phyloP scores from a whole-genome alignment of 2,113 vertebrate genomes.

The Recurvirostra avosetta region DNA sequence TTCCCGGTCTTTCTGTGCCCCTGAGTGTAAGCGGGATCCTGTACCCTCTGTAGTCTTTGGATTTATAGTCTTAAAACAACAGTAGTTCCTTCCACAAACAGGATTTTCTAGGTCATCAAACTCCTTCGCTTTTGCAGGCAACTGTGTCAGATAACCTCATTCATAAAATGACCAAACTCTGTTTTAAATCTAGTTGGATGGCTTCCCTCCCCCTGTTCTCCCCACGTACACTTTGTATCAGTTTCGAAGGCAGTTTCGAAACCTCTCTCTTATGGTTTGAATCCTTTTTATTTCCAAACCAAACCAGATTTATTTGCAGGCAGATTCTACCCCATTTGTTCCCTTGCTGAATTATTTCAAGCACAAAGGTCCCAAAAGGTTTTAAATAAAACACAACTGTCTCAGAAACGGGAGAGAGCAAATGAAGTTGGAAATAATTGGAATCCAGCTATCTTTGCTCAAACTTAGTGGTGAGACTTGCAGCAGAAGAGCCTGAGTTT shows the following conservation, averaged over 20 bases:
- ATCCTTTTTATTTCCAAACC: not conserved
- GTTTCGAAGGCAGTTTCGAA: not conserved
- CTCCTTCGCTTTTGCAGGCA: not conserved
- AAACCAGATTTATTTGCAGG: not conserved
- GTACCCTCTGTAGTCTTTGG: not conserved
- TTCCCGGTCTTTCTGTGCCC: not conserved
- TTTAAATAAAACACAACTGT: not conserved
- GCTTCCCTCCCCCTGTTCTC: not conserved
- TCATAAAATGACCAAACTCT: slow-evolving; percentile 41
- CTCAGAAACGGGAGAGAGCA: not conserved
- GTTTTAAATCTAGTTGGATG: not conserved
- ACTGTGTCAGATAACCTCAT: slow-evolving; percentile 6
- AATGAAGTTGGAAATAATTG: not conserved
- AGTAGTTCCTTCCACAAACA: not conserved
- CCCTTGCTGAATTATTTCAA: not conserved
- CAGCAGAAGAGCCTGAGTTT: not conserved
- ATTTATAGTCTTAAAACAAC: not conserved
- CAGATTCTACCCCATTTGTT: not conserved
- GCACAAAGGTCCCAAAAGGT: not conserved
- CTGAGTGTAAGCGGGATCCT: not conserved
- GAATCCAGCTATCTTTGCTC: not conserved
- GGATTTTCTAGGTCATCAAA: not conserved
- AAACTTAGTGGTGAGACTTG: not conserved
- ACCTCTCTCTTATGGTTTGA: not conserved
- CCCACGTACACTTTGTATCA: not conserved